Evolutionary conservation across 2,888 invertebrate species (phyloP).

Genomic region (Spodoptera littoralis): DNA sequence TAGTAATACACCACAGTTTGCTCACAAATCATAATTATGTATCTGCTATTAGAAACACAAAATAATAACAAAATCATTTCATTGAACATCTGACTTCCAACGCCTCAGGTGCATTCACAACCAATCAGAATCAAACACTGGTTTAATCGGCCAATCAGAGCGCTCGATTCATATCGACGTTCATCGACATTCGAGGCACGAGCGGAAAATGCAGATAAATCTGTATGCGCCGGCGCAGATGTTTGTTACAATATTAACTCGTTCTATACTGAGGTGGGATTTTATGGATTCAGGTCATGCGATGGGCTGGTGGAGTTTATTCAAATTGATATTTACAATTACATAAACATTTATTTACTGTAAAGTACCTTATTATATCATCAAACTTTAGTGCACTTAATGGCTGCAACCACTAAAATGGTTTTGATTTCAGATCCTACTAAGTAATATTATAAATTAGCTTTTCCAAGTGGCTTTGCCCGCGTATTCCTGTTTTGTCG

Average conservation of each 20-base stretch:
- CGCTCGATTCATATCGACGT: slow-evolving; percentile 27
- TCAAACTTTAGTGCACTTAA: no score
- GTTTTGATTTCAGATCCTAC: no score
- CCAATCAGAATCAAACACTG: slow-evolving; percentile 53
- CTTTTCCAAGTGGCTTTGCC: no score
- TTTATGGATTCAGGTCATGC: slow-evolving; percentile 41
- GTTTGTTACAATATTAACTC: slow-evolving; percentile 43
- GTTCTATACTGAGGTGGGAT: slow-evolving; percentile 9
- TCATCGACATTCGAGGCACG: slow-evolving; percentile 50
- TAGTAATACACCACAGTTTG: slow-evolving; percentile 55
- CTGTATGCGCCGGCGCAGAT: slow-evolving; percentile 60
- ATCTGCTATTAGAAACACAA: slow-evolving; percentile 47
- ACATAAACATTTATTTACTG: no score
- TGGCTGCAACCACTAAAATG: no score
- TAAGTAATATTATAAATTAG: no score
- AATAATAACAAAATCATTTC: slow-evolving; percentile 58
- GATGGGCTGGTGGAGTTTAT: not conserved
- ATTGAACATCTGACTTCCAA: slow-evolving; percentile 36
- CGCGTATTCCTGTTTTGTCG: no score
- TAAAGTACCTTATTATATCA: no score
- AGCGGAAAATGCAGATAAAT: slow-evolving; percentile 61
- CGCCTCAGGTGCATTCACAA: slow-evolving; percentile 47
- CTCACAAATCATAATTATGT: slow-evolving; percentile 57
- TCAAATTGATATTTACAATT: not conserved
- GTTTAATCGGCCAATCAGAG: slow-evolving; percentile 52